These are phyloP conservation scores for Saimiri boliviensis DNA, from an alignment of 2,113 vertebrate genomes.

Conservation along the genomic window DNA sequence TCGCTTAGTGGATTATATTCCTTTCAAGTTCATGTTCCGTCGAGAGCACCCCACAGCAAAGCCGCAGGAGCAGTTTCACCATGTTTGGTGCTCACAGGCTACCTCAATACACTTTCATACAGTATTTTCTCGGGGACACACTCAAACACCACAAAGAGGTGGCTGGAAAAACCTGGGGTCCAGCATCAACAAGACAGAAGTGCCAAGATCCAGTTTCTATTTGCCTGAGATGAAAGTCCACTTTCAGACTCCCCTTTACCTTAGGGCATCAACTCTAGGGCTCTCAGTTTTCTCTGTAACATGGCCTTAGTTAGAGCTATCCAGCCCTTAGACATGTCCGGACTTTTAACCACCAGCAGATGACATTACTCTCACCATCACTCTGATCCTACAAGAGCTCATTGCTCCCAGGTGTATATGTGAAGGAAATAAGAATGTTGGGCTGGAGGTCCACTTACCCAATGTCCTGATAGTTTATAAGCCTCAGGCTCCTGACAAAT, in stretches of 20 bases:
- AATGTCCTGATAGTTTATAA: neutral
- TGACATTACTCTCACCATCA: neutral
- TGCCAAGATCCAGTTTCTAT: neutral
- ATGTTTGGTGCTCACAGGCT: accelerated
- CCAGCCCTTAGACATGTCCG: too few species aligned
- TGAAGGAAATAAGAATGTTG: accelerated
- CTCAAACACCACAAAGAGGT: neutral
- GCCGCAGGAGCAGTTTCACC: accelerated
- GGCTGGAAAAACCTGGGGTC: accelerated
- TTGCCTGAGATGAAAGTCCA: too few species aligned
- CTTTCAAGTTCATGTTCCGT: neutral
- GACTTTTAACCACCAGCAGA: neutral
- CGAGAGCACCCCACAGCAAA: too few species aligned
- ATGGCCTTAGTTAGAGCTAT: accelerated
- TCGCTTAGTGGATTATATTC: accelerated
- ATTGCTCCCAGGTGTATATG: neutral
- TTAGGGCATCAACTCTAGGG: accelerated
- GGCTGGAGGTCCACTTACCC: too few species aligned
- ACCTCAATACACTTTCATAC: too few species aligned
- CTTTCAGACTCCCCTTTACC: neutral
- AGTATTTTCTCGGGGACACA: neutral
- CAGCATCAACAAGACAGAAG: neutral
- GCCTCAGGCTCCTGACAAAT: neutral
- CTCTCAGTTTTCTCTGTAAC: accelerated
- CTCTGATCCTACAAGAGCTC: neutral